Evolutionary conservation across 2,888 invertebrate species (phyloP), one percentile per base, ranked within the genome.

Genomic region (Aquatica leii): DNA sequence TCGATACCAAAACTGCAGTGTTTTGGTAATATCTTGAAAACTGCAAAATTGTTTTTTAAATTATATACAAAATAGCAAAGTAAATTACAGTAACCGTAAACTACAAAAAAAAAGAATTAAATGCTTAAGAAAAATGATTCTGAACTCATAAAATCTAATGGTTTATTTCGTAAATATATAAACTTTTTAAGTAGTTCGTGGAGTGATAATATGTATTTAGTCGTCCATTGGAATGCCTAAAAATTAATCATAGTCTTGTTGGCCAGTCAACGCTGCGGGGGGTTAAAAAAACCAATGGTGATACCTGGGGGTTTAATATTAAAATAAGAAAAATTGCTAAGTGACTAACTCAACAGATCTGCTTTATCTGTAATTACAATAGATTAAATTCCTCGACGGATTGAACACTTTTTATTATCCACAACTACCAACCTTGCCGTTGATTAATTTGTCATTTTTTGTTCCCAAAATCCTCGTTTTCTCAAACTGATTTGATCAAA

Each of bases 181-280:
- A 34, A 17, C 31, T 41, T 51, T 46, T 55, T 60, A 56, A 20
- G 55, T 34, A 31, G 65, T 52, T 65, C 64, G 60, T 70, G 70
- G 66, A 74, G 73, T 73, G 73, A 74, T 72, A 73, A 74, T 74
- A 71, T 74, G 74, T 73, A 71, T 74, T 74, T 74, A 74, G 72
- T 67, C 67, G 65, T 71, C 53, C 71, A 68, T 69, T 69, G 77
- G 77, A 77, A 77, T 77, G 76, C 71, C 69, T 70, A 66, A 69
- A 70, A 72, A 78, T 78, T 76, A 77, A 78, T 78, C 78, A 77
- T 69, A 69, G 77, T 75, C 78, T 77, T 65, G 75, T 78, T 78
- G 74, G 73, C 66, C 68, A 70, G 73, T 64, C 70, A 60, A 65
- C 69, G 70, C 71, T 73, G 70, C 68, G 70, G 72, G 76, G 74